Evolutionary conservation across 2,797 vertebrate genomes (phyloP), one percentile per base, ranked within the genome.

Genomic region (Sebastes jordani): DNA sequence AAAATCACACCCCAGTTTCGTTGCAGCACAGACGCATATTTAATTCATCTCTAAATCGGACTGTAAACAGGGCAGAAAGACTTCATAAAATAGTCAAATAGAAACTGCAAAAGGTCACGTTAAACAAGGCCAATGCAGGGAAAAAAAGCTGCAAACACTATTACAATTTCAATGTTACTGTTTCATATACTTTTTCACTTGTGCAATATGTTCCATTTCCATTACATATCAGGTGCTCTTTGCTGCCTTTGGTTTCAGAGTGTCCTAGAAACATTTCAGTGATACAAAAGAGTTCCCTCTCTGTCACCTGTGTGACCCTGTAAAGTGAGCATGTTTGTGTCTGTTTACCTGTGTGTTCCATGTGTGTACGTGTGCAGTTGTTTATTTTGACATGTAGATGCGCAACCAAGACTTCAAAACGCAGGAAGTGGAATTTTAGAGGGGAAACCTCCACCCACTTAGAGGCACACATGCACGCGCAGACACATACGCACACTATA

Each of bases 351-450:
- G n/a, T 73, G 71, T 81, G 62, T 79, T 90, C 79, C 72, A 76
- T 78, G 81, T 68, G 76, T 85, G 83, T 71, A 76, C 66, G 81
- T 68, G 76, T 84, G 82, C 80, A 83, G 80, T 93, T 91, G 92
- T 91, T 92, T 92, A 88, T 92, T 91, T 93, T 92, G 81, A 88
- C 83, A 83, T 90, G 90, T 89, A 88, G 78, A 90, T 91, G 69
- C 90, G 66, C 67, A 81, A 38, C 76, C 46, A 70, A 71, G 65
- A 88, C 87, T 91, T 93, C 88, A 92, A 92, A 92, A 92, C 2
- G 16, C 94, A 94, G 94, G 93, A 95, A 94, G 89, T 94, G 93
- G 94, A 95, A 92, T 86, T 90, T 92, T 87, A 76, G 66, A 79
- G 80, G 89, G 89, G 91, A 91, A 91, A 94, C 93, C 92, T 93